Evolutionary conservation across 2,797 vertebrate species (phyloP).

Genomic region (Aphelocoma californica): DNA sequence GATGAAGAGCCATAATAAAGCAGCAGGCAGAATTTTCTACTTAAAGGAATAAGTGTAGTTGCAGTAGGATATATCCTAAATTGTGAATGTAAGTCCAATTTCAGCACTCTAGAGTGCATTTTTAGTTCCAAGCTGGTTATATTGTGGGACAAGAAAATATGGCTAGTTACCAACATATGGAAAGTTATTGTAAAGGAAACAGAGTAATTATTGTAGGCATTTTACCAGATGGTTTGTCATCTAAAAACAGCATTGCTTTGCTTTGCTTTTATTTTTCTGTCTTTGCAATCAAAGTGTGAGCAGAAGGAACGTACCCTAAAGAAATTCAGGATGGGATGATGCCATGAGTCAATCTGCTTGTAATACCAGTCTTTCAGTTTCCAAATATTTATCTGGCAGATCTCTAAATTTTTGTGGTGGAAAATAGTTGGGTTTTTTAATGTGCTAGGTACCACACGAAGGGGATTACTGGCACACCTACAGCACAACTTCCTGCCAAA

Average conservation of each 20-base stretch:
- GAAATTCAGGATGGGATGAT: neutral
- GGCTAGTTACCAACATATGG: neutral
- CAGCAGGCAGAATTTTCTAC: neutral
- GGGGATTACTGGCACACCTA: neutral
- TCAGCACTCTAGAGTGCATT: neutral
- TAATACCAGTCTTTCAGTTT: neutral
- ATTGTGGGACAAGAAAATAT: neutral
- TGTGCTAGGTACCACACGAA: neutral
- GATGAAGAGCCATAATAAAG: neutral
- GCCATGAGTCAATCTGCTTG: neutral
- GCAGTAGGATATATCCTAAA: neutral
- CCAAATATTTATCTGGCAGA: neutral
- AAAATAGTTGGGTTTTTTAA: neutral
- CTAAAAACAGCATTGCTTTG: neutral
- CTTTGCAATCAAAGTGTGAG: neutral
- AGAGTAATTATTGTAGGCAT: conserved; percentile 42
- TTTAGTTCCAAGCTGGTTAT: neutral
- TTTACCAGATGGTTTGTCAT: conserved; percentile 39
- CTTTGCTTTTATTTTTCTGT: conserved; percentile 29
- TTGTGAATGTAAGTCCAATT: neutral
- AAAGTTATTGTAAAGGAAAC: conserved; percentile 25
- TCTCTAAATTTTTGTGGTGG: neutral
- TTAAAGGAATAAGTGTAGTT: neutral
- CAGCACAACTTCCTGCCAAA: neutral
- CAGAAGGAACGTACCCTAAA: neutral